Percentiles rank a stretch among this genome's conserved stretches.
These are phyloP conservation scores for Paradoxurus hermaphroditus DNA, from an alignment of 2,113 vertebrate genomes.

Conservation along the genomic window DNA sequence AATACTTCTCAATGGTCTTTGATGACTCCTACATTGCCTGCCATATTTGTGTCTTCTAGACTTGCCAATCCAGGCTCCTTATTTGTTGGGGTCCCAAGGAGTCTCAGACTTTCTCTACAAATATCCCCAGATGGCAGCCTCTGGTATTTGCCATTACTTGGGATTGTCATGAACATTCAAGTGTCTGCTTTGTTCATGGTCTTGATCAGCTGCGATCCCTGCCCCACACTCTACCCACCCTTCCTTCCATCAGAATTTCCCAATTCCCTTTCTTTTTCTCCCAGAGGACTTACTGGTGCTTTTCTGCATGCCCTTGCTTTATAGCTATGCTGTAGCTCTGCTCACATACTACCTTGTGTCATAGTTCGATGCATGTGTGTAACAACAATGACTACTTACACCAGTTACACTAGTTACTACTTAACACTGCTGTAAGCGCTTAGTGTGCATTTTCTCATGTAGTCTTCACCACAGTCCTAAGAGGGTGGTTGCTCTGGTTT, in stretches of 20 bases:
- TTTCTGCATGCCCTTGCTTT: background rate
- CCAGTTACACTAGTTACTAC: background rate
- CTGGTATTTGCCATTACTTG: background rate
- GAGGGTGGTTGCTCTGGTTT: background rate
- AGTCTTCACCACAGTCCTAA: background rate
- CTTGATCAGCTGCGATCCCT: background rate
- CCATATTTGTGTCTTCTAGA: background rate
- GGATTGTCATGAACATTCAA: background rate
- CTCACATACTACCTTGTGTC: background rate
- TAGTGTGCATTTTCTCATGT: background rate
- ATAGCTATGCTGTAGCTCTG: background rate
- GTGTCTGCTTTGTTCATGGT: background rate
- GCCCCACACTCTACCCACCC: background rate
- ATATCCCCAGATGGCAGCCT: background rate
- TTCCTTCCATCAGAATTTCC: background rate
- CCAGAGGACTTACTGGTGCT: background rate
- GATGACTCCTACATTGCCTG: background rate
- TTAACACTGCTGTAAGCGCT: background rate
- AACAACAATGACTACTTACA: background rate
- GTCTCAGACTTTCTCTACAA: background rate
- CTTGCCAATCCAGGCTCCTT: background rate
- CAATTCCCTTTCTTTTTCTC: background rate
- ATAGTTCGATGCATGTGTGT: background rate
- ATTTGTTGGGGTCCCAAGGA: background rate
- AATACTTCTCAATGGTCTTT: background rate